phyloP scores from a whole-genome alignment of 1,140 invertebrate genomes.

The Meteorus sp. region DNA sequence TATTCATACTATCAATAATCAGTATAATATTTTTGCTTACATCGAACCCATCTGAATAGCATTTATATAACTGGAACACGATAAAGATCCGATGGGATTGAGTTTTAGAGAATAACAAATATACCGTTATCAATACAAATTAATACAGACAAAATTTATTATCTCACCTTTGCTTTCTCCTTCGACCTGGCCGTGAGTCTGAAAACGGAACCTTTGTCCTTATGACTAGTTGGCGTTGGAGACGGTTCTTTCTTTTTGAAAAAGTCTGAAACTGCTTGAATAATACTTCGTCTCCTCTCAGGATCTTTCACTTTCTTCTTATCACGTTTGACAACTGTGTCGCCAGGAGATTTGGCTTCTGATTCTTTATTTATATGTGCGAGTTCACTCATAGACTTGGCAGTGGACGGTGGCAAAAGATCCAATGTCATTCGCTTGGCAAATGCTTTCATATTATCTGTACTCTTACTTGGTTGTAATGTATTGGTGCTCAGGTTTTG shows the following conservation, averaged over 20 bases:
- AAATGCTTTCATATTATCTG: slow-evolving; percentile 50
- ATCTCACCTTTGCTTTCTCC: slow-evolving; percentile 68
- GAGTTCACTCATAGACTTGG: slow-evolving; percentile 54
- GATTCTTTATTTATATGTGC: slow-evolving; percentile 27
- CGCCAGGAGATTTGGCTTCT: background rate
- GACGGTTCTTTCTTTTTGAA: slow-evolving; percentile 67
- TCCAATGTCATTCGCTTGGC: slow-evolving; percentile 40
- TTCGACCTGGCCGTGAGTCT: slow-evolving; percentile 68
- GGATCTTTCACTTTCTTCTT: slow-evolving; percentile 65
- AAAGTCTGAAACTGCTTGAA: slow-evolving; percentile 81
- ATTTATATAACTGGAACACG: slow-evolving; percentile 57
- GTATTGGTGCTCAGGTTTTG: slow-evolving; percentile 35
- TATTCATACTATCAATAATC: slow-evolving; percentile 36
- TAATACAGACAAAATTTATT: slow-evolving; percentile 32
- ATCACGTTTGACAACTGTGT: slow-evolving; percentile 39
- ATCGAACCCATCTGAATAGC: slow-evolving; percentile 58
- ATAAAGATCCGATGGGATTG: slow-evolving; percentile 39
- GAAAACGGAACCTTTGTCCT: slow-evolving; percentile 64
- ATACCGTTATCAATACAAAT: slow-evolving; percentile 7
- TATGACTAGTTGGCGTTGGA: slow-evolving; percentile 49
- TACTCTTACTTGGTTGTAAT: slow-evolving; percentile 54
- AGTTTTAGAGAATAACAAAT: slow-evolving; percentile 17
- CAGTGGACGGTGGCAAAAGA: slow-evolving; percentile 33
- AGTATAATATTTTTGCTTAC: slow-evolving; percentile 55
- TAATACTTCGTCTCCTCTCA: slow-evolving; percentile 78